These are phyloP conservation scores for Orycteropus afer DNA, from an alignment of 2,113 vertebrate genomes.

Conservation along the genomic window DNA sequence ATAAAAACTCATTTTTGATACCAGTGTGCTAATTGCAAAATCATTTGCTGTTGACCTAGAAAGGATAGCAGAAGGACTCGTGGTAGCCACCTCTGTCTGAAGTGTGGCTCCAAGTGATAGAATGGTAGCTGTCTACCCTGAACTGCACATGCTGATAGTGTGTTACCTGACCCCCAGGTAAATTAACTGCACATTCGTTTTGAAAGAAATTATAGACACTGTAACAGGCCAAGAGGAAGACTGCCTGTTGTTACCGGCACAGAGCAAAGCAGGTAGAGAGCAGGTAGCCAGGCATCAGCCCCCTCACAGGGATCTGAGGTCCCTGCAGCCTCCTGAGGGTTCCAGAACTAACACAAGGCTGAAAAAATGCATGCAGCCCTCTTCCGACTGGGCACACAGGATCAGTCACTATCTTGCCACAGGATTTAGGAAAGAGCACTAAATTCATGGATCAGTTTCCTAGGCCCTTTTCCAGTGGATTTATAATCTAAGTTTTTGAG, in stretches of 20 bases:
- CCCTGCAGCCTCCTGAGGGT: background rate
- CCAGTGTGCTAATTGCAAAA: constrained; percentile 21
- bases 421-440: background rate
- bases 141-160: background rate
- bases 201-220: background rate
- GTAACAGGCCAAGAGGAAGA: background rate
- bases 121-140: background rate
- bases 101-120: background rate
- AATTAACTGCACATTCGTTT: background rate
- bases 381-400: background rate
- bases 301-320: background rate
- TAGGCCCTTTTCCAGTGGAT: background rate
- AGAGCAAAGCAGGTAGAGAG: background rate
- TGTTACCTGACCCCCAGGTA: background rate
- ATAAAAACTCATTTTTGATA: constrained; percentile 37
- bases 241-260: background rate
- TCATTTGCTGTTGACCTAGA: background rate
- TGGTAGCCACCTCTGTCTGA: background rate
- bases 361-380: background rate
- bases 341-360: background rate
- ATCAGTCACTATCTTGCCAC: background rate
- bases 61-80: background rate
- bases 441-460: background rate
- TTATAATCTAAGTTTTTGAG: background rate
- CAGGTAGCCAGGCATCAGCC: background rate